Evolutionary conservation across 2,113 vertebrate genomes (phyloP), one percentile per base, ranked within the genome.

Genomic region (Synodontis membranacea): DNA sequence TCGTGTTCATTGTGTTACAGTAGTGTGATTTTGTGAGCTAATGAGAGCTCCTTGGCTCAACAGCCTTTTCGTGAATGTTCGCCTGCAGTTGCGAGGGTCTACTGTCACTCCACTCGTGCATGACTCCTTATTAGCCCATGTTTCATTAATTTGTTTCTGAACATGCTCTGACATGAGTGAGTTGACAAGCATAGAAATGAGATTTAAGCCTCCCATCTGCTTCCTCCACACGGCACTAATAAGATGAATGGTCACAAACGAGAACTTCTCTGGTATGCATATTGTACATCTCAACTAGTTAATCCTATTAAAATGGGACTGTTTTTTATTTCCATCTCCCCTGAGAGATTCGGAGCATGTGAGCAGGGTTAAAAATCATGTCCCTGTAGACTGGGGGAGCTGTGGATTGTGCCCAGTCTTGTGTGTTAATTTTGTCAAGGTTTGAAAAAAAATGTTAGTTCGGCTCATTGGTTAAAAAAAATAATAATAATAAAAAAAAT

Each of bases 101-200:
- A 42, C 52, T 60, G 52, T 82, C 79, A 75, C n/a, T 74, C 66
- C 60, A 50, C 42, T 84, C 64, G 25, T 34, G 54, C 75, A 58
- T 28, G 15, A 50, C 62, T 85, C 70, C 60, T 46, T 76, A 82
- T 60, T 84, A 88, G 86, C 44, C 68, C 80, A 66, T 88, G 86
- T 83, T 85, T 82, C 89, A 86, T 90, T 90, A 80, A 92, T 90
- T 89, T 89, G 82, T 88, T 90, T 82, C 54, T 79, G 46, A 72
- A 68, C 84, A 44, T 60, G 64, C 68, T 62, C 54, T 75, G 81
- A 84, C 37, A 31, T 81, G 80, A 80, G 82, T 87, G 58, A 84
- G 84, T 84, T 85, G 91, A 92, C 91, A 91, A 85, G 91, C 89
- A 90, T 48, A 83, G 84, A 86, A 92, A 93, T 91, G 87, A 90